phyloP scores from a whole-genome alignment of 2,113 vertebrate genomes.

The Antechinus stuartii region DNA sequence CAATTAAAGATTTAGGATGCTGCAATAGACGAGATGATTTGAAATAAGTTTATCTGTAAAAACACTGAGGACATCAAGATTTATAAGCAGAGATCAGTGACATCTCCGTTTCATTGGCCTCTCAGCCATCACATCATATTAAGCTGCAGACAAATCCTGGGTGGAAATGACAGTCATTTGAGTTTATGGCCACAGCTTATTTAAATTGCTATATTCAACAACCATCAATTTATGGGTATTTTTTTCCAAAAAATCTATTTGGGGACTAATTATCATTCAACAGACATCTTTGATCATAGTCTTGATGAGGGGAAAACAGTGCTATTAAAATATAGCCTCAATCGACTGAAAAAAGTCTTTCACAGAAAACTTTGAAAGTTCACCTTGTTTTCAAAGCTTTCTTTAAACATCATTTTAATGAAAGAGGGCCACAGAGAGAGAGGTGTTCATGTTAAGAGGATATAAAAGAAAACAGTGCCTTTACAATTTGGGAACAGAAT shows the following conservation, averaged over 20 bases:
- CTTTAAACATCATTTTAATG: neutral
- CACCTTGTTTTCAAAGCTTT: conserved; percentile 32
- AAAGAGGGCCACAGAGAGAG: neutral
- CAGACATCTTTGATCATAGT: conserved; percentile 56
- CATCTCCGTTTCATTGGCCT: conserved; percentile 67
- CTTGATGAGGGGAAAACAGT: neutral
- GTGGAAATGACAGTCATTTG: conserved; percentile 54
- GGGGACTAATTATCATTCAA: conserved; percentile 43
- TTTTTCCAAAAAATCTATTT: conserved; percentile 49
- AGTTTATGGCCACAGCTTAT: conserved; percentile 48
- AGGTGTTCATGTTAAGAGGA: neutral
- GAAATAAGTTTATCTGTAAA: conserved; percentile 75
- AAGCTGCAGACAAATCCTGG: conserved; percentile 55
- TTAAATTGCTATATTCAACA: conserved; percentile 46
- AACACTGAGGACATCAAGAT: conserved; percentile 70
- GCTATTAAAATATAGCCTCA: conserved; percentile 15
- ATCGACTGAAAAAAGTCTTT: conserved; percentile 44
- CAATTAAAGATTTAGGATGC: conserved; percentile 64
- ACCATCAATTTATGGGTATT: conserved; percentile 29
- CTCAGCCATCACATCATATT: conserved; percentile 48
- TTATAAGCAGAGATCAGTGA: conserved; percentile 71
- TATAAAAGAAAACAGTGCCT: neutral
- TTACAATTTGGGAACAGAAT: neutral
- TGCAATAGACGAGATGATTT: conserved; percentile 41
- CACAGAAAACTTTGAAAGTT: conserved; percentile 7